Conservation (phyloP, 2,113 vertebrate genomes). For the Nesogale talazaci region DNA sequence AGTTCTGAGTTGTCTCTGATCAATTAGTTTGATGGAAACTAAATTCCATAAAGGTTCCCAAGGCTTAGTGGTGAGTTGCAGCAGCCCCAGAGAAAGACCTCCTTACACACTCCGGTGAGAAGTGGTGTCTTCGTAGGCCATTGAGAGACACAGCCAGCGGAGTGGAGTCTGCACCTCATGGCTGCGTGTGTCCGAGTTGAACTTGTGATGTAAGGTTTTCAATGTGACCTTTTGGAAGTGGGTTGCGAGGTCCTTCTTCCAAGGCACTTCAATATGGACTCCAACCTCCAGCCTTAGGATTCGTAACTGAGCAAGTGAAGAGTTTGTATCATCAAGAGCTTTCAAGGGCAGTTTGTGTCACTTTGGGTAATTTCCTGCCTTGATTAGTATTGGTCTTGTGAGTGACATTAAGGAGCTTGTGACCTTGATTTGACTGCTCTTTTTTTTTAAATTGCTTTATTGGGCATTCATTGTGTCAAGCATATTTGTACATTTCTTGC, state of each 20-base stretch:
- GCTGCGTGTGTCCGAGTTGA: background rate
- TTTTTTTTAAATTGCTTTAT: too few relatives aligned
- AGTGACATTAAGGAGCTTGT: background rate
- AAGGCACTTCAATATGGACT: background rate
- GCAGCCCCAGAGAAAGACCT: background rate
- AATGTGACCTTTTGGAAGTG: background rate
- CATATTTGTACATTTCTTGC: too few relatives aligned
- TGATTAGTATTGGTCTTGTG: too few relatives aligned
- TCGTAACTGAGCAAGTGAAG: background rate
- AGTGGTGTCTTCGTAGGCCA: too few relatives aligned
- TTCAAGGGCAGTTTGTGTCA: background rate
- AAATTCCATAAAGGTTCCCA: background rate
- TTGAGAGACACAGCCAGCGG: too few relatives aligned
- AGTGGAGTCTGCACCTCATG: background rate
- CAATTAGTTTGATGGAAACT: constrained; percentile 1
- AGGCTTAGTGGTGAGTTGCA: background rate
- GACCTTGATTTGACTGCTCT: background rate
- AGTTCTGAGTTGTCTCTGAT: background rate
- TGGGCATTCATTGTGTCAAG: too few relatives aligned
- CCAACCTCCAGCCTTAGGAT: background rate
- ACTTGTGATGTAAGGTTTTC: background rate
- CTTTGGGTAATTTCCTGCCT: background rate
- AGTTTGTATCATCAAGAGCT: background rate
- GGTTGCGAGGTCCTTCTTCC: background rate
- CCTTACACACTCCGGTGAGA: background rate